A percentile compares a stretch with the other conserved stretches of the same genome.
These are phyloP conservation scores for Sebastes trivittatus DNA, from an alignment of 2,797 vertebrate genomes.

Conservation along the genomic window DNA sequence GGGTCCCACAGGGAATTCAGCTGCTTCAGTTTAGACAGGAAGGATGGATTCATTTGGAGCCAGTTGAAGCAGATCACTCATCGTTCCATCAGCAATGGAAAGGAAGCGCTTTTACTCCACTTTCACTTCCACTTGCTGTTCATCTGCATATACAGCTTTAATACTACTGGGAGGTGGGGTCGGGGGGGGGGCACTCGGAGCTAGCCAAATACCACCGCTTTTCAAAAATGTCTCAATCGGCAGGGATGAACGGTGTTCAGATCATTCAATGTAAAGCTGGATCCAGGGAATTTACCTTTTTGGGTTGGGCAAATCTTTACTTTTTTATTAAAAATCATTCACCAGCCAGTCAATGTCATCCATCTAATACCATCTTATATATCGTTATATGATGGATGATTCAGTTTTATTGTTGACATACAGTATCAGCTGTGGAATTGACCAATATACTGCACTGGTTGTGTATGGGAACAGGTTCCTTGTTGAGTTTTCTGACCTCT, in stretches of 20 bases:
- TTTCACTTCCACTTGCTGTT: slow-evolving; percentile 32
- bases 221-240: slow-evolving; percentile 2
- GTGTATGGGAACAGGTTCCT: not conserved
- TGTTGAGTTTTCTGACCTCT: not conserved
- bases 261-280: not conserved
- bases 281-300: not conserved
- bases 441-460: not conserved
- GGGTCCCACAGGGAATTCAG: slow-evolving; percentile 34
- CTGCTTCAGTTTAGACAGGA: slow-evolving; percentile 37
- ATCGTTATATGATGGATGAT: not conserved
- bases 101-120: slow-evolving; percentile 25
- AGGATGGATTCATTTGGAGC: slow-evolving; percentile 51
- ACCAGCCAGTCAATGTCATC: not conserved
- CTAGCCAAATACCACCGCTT: not conserved
- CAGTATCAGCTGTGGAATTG: not conserved
- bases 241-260: not conserved
- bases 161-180: not conserved
- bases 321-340: not conserved
- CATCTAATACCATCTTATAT: not conserved
- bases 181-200: not conserved
- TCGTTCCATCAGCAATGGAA: slow-evolving; percentile 42
- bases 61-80: slow-evolving; percentile 43
- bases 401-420: not conserved
- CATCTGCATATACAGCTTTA: slow-evolving; percentile 24
- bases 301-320: not conserved